Evolutionary conservation across 2,888 invertebrate genomes (phyloP).

Genomic region (Drosophila heteroneura): DNA sequence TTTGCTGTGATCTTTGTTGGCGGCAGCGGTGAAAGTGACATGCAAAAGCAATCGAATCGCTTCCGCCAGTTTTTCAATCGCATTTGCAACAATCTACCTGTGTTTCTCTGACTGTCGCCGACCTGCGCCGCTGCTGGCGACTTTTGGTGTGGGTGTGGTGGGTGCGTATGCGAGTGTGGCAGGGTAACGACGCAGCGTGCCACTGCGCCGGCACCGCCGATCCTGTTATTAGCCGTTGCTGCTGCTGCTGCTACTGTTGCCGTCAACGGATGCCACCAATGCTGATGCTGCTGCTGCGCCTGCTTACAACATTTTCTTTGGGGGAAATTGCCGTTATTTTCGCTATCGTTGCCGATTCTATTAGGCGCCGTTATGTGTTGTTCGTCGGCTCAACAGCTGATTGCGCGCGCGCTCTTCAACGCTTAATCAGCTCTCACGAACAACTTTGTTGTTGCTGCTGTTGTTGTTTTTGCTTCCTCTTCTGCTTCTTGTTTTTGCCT

Average conservation of each 20-base stretch:
- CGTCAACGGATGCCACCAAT: background rate
- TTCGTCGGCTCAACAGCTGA: constrained; percentile 29
- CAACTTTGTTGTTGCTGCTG: constrained; percentile 12
- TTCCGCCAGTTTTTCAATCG: constrained; percentile 57
- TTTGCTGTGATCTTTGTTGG: constrained; percentile 14
- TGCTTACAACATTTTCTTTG: constrained; percentile 57
- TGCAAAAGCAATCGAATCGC: constrained; percentile 81
- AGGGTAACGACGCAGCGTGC: constrained; percentile 55
- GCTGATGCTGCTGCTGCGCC: constrained; percentile 11
- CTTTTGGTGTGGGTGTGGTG: constrained; percentile 6
- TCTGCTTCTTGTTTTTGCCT: constrained; percentile 26
- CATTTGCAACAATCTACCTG: constrained; percentile 36
- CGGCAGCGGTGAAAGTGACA: constrained; percentile 84
- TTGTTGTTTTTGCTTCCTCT: constrained; percentile 27
- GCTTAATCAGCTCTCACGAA: constrained; percentile 29
- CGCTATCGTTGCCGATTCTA: constrained; percentile 28
- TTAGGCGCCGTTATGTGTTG: constrained; percentile 18
- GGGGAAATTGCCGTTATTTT: constrained; percentile 28
- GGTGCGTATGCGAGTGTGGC: constrained; percentile 44
- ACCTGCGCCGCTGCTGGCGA: constrained; percentile 21
- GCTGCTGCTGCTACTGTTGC: constrained; percentile 17
- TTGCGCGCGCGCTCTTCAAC: constrained; percentile 6
- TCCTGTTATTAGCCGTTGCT: constrained; percentile 59
- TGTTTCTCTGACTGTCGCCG: constrained; percentile 56
- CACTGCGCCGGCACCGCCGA: constrained; percentile 55